Percentiles rank a stretch among this genome's conserved stretches.
These are phyloP conservation scores for Pseudococcus jackbeardsleyi DNA, from an alignment of 2,888 invertebrate species.

Conservation along the genomic window DNA sequence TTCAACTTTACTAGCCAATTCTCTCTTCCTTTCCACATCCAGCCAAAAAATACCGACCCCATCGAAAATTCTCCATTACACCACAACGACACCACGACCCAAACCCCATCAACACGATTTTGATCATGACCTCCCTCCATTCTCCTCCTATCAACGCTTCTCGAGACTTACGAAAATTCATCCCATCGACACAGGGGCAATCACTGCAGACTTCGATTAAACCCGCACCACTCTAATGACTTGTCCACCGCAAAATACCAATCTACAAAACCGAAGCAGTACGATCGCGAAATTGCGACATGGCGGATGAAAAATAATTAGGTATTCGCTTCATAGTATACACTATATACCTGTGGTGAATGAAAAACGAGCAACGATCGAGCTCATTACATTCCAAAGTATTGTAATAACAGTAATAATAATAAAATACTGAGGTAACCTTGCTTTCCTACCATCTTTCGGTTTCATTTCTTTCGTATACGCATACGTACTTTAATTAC, in stretches of 20 bases:
- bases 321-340: conserved; percentile 3
- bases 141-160: background rate
- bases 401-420: conserved; percentile 46
- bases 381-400: conserved; percentile 42
- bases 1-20: too few relatives aligned
- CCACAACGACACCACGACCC: too few relatives aligned
- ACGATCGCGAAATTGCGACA: conserved; percentile 17
- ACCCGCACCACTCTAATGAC: conserved; percentile 6
- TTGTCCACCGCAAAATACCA: conserved; percentile 37
- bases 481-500: conserved; percentile 16
- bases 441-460: conserved; percentile 47
- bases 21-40: too few relatives aligned
- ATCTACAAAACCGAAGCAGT: background rate
- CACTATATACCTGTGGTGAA: background rate
- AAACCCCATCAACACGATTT: background rate
- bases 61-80: too few relatives aligned
- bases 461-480: conserved; percentile 34
- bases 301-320: conserved; percentile 41
- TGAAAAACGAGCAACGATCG: conserved; percentile 33
- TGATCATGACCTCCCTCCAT: background rate
- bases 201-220: background rate
- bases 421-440: conserved; percentile 47
- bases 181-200: too few relatives aligned
- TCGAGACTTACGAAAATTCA: background rate
- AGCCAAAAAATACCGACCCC: too few relatives aligned